Percentiles rank a stretch among this genome's conserved stretches.
phyloP scores from a whole-genome alignment of 2,113 vertebrate genomes.

The cat (Felis catus) region F.catus_Fca126_mat1.0 CM031411.1:12360501-12361000 shows the following conservation, averaged over 20 bases:
- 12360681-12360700: slow-evolving; percentile 80
- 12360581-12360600: slow-evolving; percentile 76
- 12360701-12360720: slow-evolving; percentile 81
- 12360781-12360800: slow-evolving; percentile 69
- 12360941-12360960: too few relatives aligned
- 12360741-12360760: slow-evolving; percentile 82
- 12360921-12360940: too few relatives aligned
- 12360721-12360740: slow-evolving; percentile 83
- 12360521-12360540: slow-evolving; percentile 54
- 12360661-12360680: slow-evolving; percentile 80
- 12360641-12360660: slow-evolving; percentile 81
- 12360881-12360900: too few relatives aligned
- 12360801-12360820: slow-evolving; percentile 78
- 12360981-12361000: too few relatives aligned
- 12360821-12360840: slow-evolving; percentile 67
- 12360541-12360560: slow-evolving; percentile 69
- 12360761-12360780: slow-evolving; percentile 76
- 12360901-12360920: too few relatives aligned
- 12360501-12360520: too few relatives aligned
- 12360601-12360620: slow-evolving; percentile 80
- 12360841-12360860: too few relatives aligned
- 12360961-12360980: too few relatives aligned
- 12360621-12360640: slow-evolving; percentile 82
- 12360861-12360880: too few relatives aligned
- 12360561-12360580: slow-evolving; percentile 65